phyloP scores from a whole-genome alignment of 2,888 invertebrate genomes.

The Caenorhabditis uteleia region DNA sequence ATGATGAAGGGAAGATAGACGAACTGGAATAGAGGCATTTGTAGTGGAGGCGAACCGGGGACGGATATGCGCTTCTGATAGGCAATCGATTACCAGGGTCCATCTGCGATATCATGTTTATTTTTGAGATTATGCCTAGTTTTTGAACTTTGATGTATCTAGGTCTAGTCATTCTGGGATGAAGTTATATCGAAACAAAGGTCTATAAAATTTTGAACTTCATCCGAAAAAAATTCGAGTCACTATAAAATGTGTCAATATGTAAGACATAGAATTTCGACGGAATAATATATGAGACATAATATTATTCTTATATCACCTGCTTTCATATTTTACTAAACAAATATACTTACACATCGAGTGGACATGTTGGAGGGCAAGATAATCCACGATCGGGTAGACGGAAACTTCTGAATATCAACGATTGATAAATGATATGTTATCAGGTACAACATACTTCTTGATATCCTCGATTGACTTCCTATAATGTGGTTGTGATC shows the following conservation, averaged over 20 bases:
- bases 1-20: conserved; percentile 18
- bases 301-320: neutral
- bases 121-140: too few species aligned
- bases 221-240: too few species aligned
- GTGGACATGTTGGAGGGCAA: conserved; percentile 59
- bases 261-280: too few species aligned
- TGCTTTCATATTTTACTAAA: too few species aligned
- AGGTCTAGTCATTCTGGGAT: too few species aligned
- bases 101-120: conserved; percentile 45
- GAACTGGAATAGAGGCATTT: conserved; percentile 17
- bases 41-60: conserved; percentile 54
- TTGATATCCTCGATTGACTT: conserved; percentile 62
- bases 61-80: conserved; percentile 62
- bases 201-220: too few species aligned
- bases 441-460: too few species aligned
- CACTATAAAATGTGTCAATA: too few species aligned
- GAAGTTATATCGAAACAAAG: too few species aligned
- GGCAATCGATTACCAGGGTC: conserved; percentile 58
- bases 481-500: conserved; percentile 65
- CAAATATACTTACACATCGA: conserved; percentile 63
- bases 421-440: too few species aligned
- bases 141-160: too few species aligned
- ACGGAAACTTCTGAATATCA: conserved; percentile 38
- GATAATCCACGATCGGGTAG: conserved; percentile 61
- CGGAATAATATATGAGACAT: too few species aligned